Evolutionary conservation across 2,888 invertebrate genomes (phyloP).

Genomic region (Mactromeris polynyma): DNA sequence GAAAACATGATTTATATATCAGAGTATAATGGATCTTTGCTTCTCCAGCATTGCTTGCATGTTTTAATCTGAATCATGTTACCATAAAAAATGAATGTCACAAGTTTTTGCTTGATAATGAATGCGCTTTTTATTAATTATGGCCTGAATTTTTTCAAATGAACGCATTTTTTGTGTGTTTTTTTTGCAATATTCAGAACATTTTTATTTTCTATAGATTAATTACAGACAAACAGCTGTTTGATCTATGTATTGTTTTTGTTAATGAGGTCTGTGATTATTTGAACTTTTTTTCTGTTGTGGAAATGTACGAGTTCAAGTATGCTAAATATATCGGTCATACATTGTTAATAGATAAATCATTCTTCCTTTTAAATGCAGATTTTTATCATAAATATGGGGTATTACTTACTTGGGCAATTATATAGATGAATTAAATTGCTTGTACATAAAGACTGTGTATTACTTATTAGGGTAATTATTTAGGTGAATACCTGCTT

Average conservation of each 20-base stretch:
- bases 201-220: background rate
- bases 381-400: background rate
- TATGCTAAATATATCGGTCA: too few relatives aligned
- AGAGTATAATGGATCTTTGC: background rate
- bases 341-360: too few relatives aligned
- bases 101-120: background rate
- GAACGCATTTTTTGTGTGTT: background rate
- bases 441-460: background rate
- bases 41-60: background rate
- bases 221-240: background rate
- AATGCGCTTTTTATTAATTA: background rate
- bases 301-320: too few relatives aligned
- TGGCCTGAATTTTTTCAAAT: background rate
- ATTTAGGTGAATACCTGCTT: slow-evolving; percentile 14
- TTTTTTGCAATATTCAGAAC: background rate
- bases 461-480: background rate
- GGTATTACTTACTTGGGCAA: background rate
- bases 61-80: background rate
- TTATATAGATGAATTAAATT: background rate
- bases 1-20: background rate
- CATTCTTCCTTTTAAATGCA: background rate
- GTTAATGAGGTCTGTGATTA: background rate
- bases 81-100: background rate
- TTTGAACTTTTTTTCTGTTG: too few relatives aligned
- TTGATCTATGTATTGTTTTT: background rate